Conservation (phyloP, 1,140 invertebrate species). For the Ips typographus region DNA sequence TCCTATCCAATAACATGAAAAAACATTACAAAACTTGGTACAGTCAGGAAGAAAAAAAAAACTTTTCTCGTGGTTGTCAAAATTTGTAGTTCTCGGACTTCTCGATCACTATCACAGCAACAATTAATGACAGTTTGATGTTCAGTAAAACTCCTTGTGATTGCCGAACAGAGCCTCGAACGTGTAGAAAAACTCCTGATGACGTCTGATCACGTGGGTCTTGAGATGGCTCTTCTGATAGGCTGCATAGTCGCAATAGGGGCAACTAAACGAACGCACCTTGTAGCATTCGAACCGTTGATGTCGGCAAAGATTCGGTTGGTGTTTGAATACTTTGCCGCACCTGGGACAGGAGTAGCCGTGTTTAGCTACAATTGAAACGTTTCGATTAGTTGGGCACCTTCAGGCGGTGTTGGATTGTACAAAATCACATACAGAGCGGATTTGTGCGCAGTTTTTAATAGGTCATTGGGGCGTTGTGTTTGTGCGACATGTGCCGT, state of each 20-base stretch:
- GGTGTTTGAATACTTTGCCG: conserved; percentile 47
- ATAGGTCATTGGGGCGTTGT: conserved; percentile 2
- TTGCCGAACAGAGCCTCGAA: conserved; percentile 18
- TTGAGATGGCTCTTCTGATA: conserved; percentile 52
- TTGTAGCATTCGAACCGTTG: conserved; percentile 61
- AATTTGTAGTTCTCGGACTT: no score
- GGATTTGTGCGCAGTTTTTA: neutral
- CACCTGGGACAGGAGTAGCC: conserved; percentile 35
- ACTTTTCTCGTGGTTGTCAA: no score
- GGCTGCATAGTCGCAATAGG: conserved; percentile 57
- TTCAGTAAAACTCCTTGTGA: neutral
- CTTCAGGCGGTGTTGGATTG: no score
- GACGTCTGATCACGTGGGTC: conserved; percentile 48
- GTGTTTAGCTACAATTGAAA: no score
- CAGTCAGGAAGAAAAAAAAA: no score
- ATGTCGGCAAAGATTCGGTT: conserved; percentile 49
- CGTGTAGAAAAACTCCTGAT: conserved; percentile 18
- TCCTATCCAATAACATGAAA: no score
- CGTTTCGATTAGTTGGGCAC: no score
- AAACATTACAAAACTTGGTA: no score
- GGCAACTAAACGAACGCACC: conserved; percentile 59
- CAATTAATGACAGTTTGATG: no score
- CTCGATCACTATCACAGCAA: no score
- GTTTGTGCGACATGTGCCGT: conserved; percentile 31
- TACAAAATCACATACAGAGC: no score